phyloP scores from a whole-genome alignment of 2,888 invertebrate genomes.

The Diplolepis rosae region DNA sequence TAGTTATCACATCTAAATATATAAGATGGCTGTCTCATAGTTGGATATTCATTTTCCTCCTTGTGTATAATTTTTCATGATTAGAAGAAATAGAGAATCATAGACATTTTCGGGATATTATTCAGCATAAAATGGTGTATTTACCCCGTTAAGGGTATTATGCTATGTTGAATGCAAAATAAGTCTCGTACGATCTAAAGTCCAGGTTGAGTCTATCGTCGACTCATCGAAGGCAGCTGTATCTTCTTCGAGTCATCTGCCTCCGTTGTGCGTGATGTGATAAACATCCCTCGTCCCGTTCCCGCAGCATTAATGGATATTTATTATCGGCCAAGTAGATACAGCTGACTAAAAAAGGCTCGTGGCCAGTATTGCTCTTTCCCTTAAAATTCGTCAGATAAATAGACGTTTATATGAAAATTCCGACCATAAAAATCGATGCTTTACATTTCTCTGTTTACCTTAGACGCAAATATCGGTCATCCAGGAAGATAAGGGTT shows the following conservation, averaged over 20 bases:
- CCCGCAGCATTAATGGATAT: conserved; percentile 68
- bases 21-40: no score
- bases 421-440: conserved; percentile 8
- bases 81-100: neutral
- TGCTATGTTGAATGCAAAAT: neutral
- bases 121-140: neutral
- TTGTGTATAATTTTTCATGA: no score
- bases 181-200: conserved; percentile 28
- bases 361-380: conserved; percentile 32
- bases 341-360: conserved; percentile 58
- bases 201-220: conserved; percentile 47
- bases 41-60: no score
- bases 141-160: neutral
- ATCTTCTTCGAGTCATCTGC: conserved; percentile 71
- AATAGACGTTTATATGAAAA: conserved; percentile 30
- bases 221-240: conserved; percentile 70
- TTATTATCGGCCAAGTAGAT: conserved; percentile 68
- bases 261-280: conserved; percentile 67
- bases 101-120: neutral
- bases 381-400: conserved; percentile 14
- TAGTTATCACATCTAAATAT: no score
- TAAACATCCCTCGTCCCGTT: conserved; percentile 65
- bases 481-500: neutral
- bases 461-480: neutral
- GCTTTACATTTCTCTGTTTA: conserved; percentile 3